These are phyloP conservation scores for Popillia japonica DNA, from an alignment of 1,140 invertebrate species.

Conservation along the genomic window DNA sequence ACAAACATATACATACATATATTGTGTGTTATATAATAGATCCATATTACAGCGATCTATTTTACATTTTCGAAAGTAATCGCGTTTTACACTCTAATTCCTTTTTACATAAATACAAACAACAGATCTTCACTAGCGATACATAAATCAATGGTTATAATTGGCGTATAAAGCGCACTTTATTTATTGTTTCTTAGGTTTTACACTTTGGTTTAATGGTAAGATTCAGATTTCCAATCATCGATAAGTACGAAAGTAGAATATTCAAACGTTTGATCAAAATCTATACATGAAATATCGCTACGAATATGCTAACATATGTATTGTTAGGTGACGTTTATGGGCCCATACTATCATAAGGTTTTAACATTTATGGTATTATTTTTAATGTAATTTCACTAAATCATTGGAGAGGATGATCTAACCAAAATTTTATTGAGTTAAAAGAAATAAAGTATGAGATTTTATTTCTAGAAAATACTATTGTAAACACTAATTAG, in stretches of 20 bases:
- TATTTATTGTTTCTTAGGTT: not conserved
- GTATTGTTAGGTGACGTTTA: not conserved
- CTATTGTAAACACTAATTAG: too few species aligned
- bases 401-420: too few species aligned
- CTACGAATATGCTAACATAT: not conserved
- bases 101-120: slow-evolving; percentile 15
- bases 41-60: not conserved
- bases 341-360: not conserved
- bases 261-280: not conserved
- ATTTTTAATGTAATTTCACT: too few species aligned
- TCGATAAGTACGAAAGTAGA: not conserved
- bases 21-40: not conserved
- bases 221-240: not conserved
- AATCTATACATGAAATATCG: not conserved
- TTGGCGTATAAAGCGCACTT: not conserved
- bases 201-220: not conserved
- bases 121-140: slow-evolving; percentile 11
- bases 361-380: not conserved
- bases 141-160: not conserved
- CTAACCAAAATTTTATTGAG: too few species aligned
- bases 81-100: slow-evolving; percentile 6
- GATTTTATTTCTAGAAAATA: too few species aligned
- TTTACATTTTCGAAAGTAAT: slow-evolving; percentile 7
- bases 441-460: too few species aligned
- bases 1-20: not conserved